Percentiles rank a stretch among this genome's conserved stretches.
Conservation (phyloP, 2,888 invertebrate genomes). For the Ophion ellenae region DNA sequence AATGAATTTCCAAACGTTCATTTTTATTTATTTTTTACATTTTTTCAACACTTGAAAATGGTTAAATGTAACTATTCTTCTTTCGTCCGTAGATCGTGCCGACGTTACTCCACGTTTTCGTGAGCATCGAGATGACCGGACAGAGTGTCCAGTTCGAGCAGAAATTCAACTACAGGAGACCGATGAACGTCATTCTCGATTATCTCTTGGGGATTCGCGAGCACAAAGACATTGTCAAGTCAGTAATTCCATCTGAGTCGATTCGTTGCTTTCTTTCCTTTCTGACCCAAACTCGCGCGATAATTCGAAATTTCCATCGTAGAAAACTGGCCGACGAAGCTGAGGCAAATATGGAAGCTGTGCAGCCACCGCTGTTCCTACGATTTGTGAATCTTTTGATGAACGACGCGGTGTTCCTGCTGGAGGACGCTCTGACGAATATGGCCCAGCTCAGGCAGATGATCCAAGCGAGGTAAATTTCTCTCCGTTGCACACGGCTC, state of each 20-base stretch:
- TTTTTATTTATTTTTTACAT: too few species aligned
- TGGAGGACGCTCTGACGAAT: conserved; percentile 95
- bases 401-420: conserved; percentile 97
- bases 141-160: conserved; percentile 98
- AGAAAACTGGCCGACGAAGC: conserved; percentile 92
- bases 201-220: conserved; percentile 94
- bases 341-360: conserved; percentile 94
- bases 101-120: conserved; percentile 95
- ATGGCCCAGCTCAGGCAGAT: conserved; percentile 95
- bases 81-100: conserved; percentile 88
- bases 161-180: conserved; percentile 97
- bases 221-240: conserved; percentile 91
- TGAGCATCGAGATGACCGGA: conserved; percentile 99
- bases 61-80: background rate
- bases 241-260: conserved; percentile 76
- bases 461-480: conserved; percentile 88
- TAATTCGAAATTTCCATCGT: conserved; percentile 55
- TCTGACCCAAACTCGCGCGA: background rate
- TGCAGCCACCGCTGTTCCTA: conserved; percentile 95
- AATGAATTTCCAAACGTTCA: too few species aligned
- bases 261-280: background rate
- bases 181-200: conserved; percentile 97
- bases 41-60: too few species aligned
- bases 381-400: conserved; percentile 98
- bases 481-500: background rate